phyloP scores from a whole-genome alignment of 1,140 invertebrate genomes.

The Aphelinus atriplicis region DNA sequence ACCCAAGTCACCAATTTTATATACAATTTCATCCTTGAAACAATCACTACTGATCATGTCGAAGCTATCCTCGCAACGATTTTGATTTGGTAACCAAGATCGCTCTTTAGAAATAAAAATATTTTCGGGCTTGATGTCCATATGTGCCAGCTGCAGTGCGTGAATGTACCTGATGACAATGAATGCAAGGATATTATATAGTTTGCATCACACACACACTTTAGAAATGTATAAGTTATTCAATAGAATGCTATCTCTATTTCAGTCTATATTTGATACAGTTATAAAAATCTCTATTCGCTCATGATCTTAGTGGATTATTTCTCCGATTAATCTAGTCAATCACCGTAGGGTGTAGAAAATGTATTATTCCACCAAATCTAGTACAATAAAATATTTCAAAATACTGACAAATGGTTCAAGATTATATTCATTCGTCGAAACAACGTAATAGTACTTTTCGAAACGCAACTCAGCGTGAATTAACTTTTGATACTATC shows the following conservation, averaged over 20 bases:
- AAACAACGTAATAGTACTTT: too few species aligned
- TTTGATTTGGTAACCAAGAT: conserved; percentile 48
- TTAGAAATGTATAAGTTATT: conserved; percentile 15
- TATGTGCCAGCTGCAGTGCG: conserved; percentile 82
- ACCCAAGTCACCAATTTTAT: conserved; percentile 88
- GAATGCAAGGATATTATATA: background rate
- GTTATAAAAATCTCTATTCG: background rate
- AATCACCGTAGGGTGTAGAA: too few species aligned
- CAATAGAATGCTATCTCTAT: background rate
- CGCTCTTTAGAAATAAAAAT: conserved; percentile 78
- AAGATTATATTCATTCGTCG: too few species aligned
- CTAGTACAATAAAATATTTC: too few species aligned
- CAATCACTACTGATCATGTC: conserved; percentile 51
- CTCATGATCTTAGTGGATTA: too few species aligned
- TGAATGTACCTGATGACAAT: conserved; percentile 77
- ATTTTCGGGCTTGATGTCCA: conserved; percentile 91
- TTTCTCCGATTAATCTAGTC: too few species aligned
- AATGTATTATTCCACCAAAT: too few species aligned
- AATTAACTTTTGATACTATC: too few species aligned
- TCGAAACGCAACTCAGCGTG: too few species aligned
- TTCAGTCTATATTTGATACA: background rate
- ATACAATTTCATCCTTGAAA: conserved; percentile 70
- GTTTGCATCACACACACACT: background rate
- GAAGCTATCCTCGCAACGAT: conserved; percentile 72
- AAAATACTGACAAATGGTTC: too few species aligned